Evolutionary conservation across 1,140 invertebrate species (phyloP), one percentile per base, ranked within the genome.

Genomic region (Cydia splendana): DNA sequence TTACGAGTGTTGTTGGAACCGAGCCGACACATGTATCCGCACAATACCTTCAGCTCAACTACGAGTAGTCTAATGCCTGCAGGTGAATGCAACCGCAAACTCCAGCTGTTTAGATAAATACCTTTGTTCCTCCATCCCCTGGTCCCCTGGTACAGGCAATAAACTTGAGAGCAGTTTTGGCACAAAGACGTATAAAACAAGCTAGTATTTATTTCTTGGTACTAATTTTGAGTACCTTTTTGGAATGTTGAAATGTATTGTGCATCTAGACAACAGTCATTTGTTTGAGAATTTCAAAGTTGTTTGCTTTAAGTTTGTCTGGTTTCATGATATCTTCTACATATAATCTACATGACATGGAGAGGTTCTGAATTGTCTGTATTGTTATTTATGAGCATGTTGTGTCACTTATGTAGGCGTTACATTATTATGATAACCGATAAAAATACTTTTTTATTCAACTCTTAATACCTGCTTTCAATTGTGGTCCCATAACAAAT

Each of bases 41-140:
- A 71, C 67, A 71, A 42, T 71, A 13, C 30, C 67, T 34, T 69
- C n/a, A 71, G 9, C 30, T 45, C 67, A 71, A 71, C n/a, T 71
- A 30, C 30, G 30, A 30, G 30, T 30, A 38, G 67, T 13, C 30
- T 38, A 38, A 34, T 45, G 6, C 67, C 30, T 71, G 67, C 67
- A 71, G 67, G 67, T 75, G 74, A 71, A 75, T 75, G 53, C 74
- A 57, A 53, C 38, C 24, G 18, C 74, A 75, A 75, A 53, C 45
- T 51, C 15, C 74, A 57, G 45, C 45, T 75, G 45, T 75, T 24
- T 75, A 75, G 74, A 57, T 75, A 57, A 51, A 51, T 34, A 34
- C 74, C 74, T 51, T 75, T 75, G 53, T 53, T 75, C 18, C 30
- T 45, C 67, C 67, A 42, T 71, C 67, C 38, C 34, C 20, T 62